Evolutionary conservation across 1,140 invertebrate genomes (phyloP).

Genomic region (Pollicipes pollicipes): DNA sequence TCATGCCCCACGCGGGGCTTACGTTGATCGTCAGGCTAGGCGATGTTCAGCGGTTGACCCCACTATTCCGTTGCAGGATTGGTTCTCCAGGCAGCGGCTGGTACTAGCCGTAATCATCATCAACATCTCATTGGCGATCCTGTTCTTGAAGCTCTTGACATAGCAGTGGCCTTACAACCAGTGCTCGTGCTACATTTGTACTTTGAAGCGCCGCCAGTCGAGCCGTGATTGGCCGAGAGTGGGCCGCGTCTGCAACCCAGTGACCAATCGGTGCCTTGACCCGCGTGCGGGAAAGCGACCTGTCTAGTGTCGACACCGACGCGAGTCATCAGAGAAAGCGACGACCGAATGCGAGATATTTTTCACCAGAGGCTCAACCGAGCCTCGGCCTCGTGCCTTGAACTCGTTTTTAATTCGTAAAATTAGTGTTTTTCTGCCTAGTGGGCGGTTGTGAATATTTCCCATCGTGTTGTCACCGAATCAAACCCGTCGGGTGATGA

Average conservation of each 20-base stretch:
- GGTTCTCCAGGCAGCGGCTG: conserved; percentile 90
- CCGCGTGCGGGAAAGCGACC: background rate
- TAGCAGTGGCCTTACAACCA: conserved; percentile 24
- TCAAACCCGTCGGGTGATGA: background rate
- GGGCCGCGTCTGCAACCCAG: background rate
- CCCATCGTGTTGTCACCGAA: background rate
- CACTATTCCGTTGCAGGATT: conserved; percentile 63
- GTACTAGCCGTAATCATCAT: conserved; percentile 87
- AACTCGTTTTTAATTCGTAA: background rate
- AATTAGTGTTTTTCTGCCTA: background rate
- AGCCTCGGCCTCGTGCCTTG: background rate
- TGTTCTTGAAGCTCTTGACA: conserved; percentile 92
- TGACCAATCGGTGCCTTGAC: background rate
- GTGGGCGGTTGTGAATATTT: background rate
- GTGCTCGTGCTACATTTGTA: background rate
- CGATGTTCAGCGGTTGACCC: no score
- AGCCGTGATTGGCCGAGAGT: background rate
- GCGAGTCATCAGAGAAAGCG: background rate
- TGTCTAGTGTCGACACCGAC: background rate
- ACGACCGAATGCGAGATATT: background rate
- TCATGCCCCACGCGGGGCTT: no score
- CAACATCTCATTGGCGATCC: conserved; percentile 87
- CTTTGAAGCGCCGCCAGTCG: background rate
- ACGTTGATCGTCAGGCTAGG: no score
- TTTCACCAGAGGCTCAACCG: background rate